Percentiles rank a stretch among this genome's conserved stretches.
These are phyloP conservation scores for Antigone vipio DNA, from an alignment of 2,113 vertebrate genomes.

Conservation along the genomic window DNA sequence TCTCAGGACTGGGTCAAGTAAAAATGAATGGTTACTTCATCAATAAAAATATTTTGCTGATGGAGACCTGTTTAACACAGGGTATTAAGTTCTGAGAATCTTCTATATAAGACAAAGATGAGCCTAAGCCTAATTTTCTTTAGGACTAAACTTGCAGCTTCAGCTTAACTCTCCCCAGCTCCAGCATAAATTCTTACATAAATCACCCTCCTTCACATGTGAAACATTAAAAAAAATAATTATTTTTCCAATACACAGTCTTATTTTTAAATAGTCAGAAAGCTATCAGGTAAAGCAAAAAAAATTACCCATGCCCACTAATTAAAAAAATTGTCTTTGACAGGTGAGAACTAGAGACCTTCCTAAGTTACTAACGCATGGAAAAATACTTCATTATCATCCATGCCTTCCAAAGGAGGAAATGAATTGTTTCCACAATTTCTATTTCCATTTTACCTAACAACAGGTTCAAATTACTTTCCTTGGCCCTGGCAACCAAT, in stretches of 20 bases:
- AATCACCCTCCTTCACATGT: background rate
- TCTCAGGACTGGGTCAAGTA: background rate
- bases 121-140: background rate
- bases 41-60: background rate
- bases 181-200: background rate
- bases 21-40: background rate
- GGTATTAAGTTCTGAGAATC: background rate
- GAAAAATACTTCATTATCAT: background rate
- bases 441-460: background rate
- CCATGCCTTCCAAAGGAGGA: background rate
- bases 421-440: background rate
- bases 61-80: background rate
- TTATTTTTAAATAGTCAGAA: background rate
- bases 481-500: background rate
- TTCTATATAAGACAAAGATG: background rate
- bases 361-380: background rate
- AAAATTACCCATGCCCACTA: background rate
- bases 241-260: background rate
- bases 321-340: background rate
- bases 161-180: background rate
- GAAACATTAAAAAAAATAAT: background rate
- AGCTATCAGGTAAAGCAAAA: background rate
- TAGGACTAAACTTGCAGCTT: background rate
- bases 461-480: background rate
- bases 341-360: background rate